Base-by-base conservation (phyloP, 2,888 invertebrate species). In the Hydraecia micacea region DNA sequence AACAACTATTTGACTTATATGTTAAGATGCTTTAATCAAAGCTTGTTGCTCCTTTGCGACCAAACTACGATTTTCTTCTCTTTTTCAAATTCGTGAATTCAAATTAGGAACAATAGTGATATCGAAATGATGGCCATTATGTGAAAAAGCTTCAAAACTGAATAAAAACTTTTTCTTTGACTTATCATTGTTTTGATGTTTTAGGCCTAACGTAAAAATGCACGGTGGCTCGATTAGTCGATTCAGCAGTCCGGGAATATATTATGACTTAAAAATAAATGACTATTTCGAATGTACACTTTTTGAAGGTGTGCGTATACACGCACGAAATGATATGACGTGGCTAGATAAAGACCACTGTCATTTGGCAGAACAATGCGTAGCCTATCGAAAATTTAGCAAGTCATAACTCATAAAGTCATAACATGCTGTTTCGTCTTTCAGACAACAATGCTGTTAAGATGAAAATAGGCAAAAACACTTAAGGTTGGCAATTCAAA, bases 371-470 rank as follows among this genome's bases (percentile, higher is more conserved):
- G 32, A 28, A 36, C 28, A 60, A 52, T 46, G 9, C n/a, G n/a
- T 32, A 49, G 46, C 11, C 9, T 60, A 65, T 15, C 63, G 11
- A 49, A 42, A 75, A 32, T 32, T n/a, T 36, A 18, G 63, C 65
- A 58, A 70, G 63, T 65, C 70, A 69, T 42, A 39, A 60, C 42
- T 65, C 69, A 69, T 32, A 32, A 58, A 70, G 63, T 65, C 70
- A 69, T 36, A 39, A 52, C 36, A 75, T 32, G 32, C 67, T 46
- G 18, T 74, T 70, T 77, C 36, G n/a, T 36, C 15, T 62, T 46
- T 32, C 55, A 68, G 49, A 69, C 49, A 75, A 80, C 80, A 81
- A 69, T 36, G 67, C 49, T 62, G 62, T 76, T 49, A 39, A 21
- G 74, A 21, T 49, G 25, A 13, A 36, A 46, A 65, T 65, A 15